phyloP scores from a whole-genome alignment of 2,113 vertebrate species.

The Chloebia gouldiae region DNA sequence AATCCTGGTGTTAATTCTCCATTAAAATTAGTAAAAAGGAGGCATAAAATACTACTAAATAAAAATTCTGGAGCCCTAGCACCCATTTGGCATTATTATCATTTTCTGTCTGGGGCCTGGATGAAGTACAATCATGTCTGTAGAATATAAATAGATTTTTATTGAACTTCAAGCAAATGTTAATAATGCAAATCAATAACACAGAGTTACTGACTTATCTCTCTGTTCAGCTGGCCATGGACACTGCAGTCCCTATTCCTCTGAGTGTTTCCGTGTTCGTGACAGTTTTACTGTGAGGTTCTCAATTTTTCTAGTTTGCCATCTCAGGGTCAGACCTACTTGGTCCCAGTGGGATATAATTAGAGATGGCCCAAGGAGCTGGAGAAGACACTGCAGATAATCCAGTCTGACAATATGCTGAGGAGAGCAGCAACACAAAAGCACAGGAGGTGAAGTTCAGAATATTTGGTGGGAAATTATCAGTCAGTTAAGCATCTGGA shows the following conservation, averaged over 20 bases:
- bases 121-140: neutral
- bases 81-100: neutral
- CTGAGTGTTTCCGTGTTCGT: neutral
- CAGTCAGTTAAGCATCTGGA: slow-evolving; percentile 8
- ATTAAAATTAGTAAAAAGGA: neutral
- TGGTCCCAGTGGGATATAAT: slow-evolving; percentile 20
- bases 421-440: slow-evolving; percentile 21
- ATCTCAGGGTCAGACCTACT: neutral
- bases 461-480: slow-evolving; percentile 24
- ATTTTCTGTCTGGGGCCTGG: neutral
- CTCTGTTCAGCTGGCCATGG: neutral
- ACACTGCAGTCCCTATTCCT: neutral
- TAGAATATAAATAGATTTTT: slow-evolving; percentile 24
- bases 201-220: neutral
- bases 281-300: neutral
- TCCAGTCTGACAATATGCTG: slow-evolving; percentile 52
- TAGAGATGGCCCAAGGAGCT: slow-evolving; percentile 51
- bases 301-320: neutral
- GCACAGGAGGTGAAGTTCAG: neutral
- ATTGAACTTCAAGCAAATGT: neutral
- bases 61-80: neutral
- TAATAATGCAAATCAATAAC: slow-evolving; percentile 18
- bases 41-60: neutral
- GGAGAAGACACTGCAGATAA: slow-evolving; percentile 37
- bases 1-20: neutral